Evolutionary conservation across 2,113 vertebrate genomes (phyloP), one percentile per base, ranked within the genome.

Genomic region (Prionailurus viverrinus): DNA sequence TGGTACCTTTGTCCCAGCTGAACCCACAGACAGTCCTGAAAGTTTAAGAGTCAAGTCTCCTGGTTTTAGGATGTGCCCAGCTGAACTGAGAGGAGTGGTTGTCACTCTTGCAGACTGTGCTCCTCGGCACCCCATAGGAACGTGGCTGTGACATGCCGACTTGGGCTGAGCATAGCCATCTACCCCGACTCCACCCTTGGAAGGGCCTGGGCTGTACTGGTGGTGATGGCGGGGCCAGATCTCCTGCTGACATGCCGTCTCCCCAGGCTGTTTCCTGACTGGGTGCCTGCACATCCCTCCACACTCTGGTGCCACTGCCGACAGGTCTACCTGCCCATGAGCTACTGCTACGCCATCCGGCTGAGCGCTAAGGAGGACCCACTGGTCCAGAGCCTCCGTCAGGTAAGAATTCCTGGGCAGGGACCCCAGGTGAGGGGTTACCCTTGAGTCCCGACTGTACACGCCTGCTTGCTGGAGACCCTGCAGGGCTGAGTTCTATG

Each of bases 311-410:
- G 99, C 96, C 99, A 99, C 98, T 99, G 99, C 92, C 99, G 99
- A 21, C 99, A 99, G 98, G 99, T 99, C 66, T 99, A 99, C 97
- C 99, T 99, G 41, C 99, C 99, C 63, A 99, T 99, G 99, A 99
- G 99, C 98, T 99, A 99, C 98, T 99, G 99, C 92, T 99, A 99
- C 0, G 99, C 99, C 4, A 98, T 95, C 19, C 98, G 99, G 33
- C 98, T 99, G 58, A 95, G 96, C 0, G 99, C 99, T 0, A 87
- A 99, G 1, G 99, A 99, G 95, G 99, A 99, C 3, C 95, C 98
- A 0, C 98, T 99, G 6, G 94, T 99, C 36, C 98, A 94, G 96
- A 99, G 99, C 98, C 99, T 99, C 95, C 98, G 99, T 98, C 99
- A 99, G 99, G 99, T 99, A 74, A 94, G 91, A 14, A 0, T 11